Evolutionary conservation across 2,888 invertebrate species (phyloP).

Genomic region (Osedax fenrisi): DNA sequence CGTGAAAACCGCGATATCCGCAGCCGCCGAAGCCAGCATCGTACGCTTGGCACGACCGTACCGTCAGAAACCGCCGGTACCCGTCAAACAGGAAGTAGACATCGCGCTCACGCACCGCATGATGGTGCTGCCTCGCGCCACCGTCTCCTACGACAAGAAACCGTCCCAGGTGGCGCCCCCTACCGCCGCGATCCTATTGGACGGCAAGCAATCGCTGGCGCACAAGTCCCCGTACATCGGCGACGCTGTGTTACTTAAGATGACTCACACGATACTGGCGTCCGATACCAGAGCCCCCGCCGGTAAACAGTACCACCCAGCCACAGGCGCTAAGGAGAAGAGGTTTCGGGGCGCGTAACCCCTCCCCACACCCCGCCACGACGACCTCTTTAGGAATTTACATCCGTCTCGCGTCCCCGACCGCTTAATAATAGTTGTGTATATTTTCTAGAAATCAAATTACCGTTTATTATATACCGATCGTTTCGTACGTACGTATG

Average conservation of each 20-base stretch:
- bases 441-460: too few relatives aligned
- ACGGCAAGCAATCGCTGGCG: background rate
- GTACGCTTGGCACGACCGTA: background rate
- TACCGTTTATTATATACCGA: too few relatives aligned
- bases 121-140: background rate
- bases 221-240: background rate
- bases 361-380: too few relatives aligned
- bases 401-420: too few relatives aligned
- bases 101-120: background rate
- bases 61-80: background rate
- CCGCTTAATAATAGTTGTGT: too few relatives aligned
- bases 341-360: background rate
- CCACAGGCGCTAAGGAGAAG: background rate
- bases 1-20: background rate
- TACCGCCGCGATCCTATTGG: background rate
- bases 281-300: background rate
- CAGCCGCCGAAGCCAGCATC: background rate
- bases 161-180: background rate
- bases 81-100: background rate
- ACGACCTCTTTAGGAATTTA: too few relatives aligned
- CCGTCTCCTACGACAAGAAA: background rate
- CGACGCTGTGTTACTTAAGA: slow-evolving; percentile 1
- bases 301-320: background rate
- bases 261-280: background rate
- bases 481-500: too few relatives aligned